Conservation (phyloP, 2,888 invertebrate species). For the Clusia tigrina region DNA sequence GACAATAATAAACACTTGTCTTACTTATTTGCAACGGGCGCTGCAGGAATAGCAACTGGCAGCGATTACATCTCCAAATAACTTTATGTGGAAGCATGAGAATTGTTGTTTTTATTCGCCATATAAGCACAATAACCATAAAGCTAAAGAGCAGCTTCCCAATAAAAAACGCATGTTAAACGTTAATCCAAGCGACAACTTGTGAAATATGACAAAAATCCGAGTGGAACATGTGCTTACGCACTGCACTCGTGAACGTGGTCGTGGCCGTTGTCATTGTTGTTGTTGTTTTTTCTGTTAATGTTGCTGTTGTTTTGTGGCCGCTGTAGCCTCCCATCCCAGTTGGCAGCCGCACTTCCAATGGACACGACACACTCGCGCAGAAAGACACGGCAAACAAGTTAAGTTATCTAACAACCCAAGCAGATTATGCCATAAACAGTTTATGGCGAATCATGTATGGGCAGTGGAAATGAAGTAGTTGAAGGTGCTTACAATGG, state of each 20-base stretch:
- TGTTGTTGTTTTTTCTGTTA: not conserved
- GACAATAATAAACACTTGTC: not conserved
- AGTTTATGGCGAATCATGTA: slow-evolving; percentile 3
- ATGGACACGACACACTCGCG: too few relatives aligned
- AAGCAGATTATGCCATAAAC: slow-evolving; percentile 3
- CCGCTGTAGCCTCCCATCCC: not conserved
- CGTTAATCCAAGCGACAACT: slow-evolving; percentile 10
- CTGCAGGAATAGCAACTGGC: not conserved
- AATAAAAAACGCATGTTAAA: not conserved
- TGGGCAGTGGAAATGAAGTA: slow-evolving; percentile 5
- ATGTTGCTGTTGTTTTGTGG: not conserved
- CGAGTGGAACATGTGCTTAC: slow-evolving; percentile 3
- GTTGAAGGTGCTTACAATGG: too few relatives aligned
- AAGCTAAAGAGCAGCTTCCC: not conserved
- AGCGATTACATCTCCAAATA: slow-evolving; percentile 3
- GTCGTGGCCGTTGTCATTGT: not conserved
- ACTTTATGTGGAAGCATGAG: slow-evolving; percentile 9
- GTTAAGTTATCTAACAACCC: not conserved
- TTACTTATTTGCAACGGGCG: not conserved
- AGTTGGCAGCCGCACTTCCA: too few relatives aligned
- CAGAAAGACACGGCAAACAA: not conserved
- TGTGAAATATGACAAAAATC: slow-evolving; percentile 6
- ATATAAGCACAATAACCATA: slow-evolving; percentile 4
- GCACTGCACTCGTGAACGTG: not conserved
- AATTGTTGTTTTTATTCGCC: not conserved